Evolutionary conservation across 2,888 invertebrate genomes (phyloP), one percentile per base, ranked within the genome.

Genomic region (Aleiodes alternator): DNA sequence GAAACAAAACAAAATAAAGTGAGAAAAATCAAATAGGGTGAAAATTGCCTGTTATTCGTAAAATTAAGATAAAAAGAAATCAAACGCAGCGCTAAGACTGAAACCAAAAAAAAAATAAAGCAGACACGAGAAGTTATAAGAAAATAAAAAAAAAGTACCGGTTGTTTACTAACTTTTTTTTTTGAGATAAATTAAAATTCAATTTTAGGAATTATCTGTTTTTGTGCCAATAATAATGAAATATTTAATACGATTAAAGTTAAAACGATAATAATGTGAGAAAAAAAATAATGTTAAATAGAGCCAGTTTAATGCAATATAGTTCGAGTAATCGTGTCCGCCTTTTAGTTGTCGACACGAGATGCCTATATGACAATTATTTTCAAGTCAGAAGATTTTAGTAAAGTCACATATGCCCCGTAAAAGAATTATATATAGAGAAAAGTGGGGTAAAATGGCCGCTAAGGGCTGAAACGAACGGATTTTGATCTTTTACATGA

Each of bases 281-380:
- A 23, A 11, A 43, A 11, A 43, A 43, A 70, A 38, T 56, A 56
- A 70, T 56, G 6, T 56, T 55, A 69, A 34, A 70, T 23, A 50
- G 16, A 82, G 76, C 76, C 79, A 83, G 80, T 68, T 76, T 80
- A 9, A 82, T 77, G 81, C 82, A 82, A 83, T 85, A 85, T 85
- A 85, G 81, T 84, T 81, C 34, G 80, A 83, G 76, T 82, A 79
- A 79, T 78, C 79, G 79, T 82, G 78, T 78, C 78, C 69, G 80
- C 76, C 79, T 79, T 77, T 70, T 69, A 75, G 69, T 76, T 79
- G 76, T 79, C 77, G 79, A 81, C 80, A 79, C 79, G 80, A 81
- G 82, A 84, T 84, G 85, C 82, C 85, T 84, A 81, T 82, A 76
- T 80, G n/a, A 85, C 80, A 83, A 74, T 84, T 86, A 84, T 84